These are phyloP conservation scores for Phrixothrix hirtus DNA, from an alignment of 2,888 invertebrate genomes.

Conservation along the genomic window DNA sequence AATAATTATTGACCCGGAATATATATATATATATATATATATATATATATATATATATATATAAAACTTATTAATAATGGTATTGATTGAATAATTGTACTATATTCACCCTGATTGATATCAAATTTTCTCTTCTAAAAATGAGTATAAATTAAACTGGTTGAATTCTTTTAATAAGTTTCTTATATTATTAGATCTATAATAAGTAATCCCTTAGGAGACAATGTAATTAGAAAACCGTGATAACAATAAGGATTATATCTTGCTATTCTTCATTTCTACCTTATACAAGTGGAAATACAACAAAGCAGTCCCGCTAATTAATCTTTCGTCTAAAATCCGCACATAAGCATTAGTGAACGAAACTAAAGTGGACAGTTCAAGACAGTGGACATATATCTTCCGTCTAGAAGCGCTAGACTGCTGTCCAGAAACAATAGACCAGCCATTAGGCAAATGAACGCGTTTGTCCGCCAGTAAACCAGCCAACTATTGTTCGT, in stretches of 20 bases:
- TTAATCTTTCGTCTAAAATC: constrained; percentile 24
- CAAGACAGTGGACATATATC: constrained; percentile 50
- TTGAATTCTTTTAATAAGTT: not conserved
- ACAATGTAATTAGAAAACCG: too few relatives aligned
- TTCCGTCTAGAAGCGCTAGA: constrained; percentile 51
- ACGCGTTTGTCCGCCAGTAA: constrained; percentile 44
- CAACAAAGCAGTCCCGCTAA: constrained; percentile 6
- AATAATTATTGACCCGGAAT: too few relatives aligned
- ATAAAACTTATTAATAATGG: too few relatives aligned
- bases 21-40: too few relatives aligned
- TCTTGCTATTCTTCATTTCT: not conserved
- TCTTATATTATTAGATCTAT: not conserved
- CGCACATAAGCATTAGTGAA: constrained; percentile 20
- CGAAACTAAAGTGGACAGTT: constrained; percentile 39
- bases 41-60: too few relatives aligned
- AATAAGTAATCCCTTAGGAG: not conserved
- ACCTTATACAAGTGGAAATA: not conserved
- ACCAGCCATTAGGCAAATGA: constrained; percentile 56
- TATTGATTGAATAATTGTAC: too few relatives aligned
- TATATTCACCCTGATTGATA: too few relatives aligned
- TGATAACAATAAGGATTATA: not conserved
- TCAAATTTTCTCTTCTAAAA: too few relatives aligned
- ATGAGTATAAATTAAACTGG: not conserved
- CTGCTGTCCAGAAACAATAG: constrained; percentile 55
- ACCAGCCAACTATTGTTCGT: constrained; percentile 32